These are phyloP conservation scores for Gryllus longicercus DNA, from an alignment of 2,888 invertebrate species.

Conservation along the genomic window DNA sequence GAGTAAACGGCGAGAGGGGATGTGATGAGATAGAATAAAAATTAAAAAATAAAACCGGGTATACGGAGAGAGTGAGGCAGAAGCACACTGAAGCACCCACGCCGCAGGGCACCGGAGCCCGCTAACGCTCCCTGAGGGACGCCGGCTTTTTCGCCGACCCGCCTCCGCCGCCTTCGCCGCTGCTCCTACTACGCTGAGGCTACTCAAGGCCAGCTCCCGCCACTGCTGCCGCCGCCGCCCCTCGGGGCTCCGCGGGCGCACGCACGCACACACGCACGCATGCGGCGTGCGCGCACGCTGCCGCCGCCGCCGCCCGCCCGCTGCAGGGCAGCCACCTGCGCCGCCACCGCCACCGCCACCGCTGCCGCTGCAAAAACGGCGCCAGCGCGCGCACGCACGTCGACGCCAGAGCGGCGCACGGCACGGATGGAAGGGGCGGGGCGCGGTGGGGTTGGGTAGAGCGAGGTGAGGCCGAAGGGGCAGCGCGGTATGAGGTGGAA, in stretches of 20 bases:
- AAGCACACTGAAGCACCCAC: too few relatives aligned
- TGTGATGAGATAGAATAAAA: too few relatives aligned
- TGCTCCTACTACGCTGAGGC: neutral
- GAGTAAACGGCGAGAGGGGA: too few relatives aligned
- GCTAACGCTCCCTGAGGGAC: too few relatives aligned
- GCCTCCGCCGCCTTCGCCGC: neutral
- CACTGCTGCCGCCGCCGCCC: neutral
- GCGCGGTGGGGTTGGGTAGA: neutral
- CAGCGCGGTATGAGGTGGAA: accelerated
- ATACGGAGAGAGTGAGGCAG: too few relatives aligned
- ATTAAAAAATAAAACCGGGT: too few relatives aligned
- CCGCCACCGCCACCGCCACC: neutral
- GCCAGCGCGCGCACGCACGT: neutral
- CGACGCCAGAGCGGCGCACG: neutral
- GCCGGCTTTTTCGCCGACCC: too few relatives aligned
- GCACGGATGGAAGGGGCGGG: neutral
- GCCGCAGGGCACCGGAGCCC: too few relatives aligned
- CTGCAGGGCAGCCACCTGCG: neutral
- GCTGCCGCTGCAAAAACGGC: constrained; percentile 3
- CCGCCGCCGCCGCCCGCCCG: constrained; percentile 3
- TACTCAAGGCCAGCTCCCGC: constrained; percentile 11
- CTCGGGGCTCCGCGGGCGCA: neutral
- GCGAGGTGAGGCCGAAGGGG: neutral
- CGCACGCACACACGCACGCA: neutral
- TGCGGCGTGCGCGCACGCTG: neutral